These are phyloP conservation scores for Phengaris alcon DNA, from an alignment of 2,888 invertebrate genomes.

Conservation along the genomic window DNA sequence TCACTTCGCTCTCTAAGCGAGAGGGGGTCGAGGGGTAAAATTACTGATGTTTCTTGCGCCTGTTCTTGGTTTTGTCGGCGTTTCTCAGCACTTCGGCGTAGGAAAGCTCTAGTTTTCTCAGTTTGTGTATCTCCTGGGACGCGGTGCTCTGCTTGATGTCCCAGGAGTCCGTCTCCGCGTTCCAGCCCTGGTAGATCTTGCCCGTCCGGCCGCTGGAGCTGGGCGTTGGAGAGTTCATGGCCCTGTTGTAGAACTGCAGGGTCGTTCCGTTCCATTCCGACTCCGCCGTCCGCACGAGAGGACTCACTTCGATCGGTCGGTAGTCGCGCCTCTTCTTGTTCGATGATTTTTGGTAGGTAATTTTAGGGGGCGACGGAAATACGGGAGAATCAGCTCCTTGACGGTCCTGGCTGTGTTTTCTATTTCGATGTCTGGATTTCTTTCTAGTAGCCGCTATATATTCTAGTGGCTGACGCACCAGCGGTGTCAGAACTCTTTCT, in stretches of 20 bases:
- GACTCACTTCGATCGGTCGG: slow-evolving; percentile 76
- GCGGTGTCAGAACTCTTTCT: slow-evolving; percentile 80
- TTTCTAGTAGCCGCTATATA: slow-evolving; percentile 86
- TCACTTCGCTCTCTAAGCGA: slow-evolving; percentile 69
- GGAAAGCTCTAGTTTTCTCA: slow-evolving; percentile 89
- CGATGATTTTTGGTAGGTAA: slow-evolving; percentile 78
- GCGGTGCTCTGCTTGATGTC: slow-evolving; percentile 83
- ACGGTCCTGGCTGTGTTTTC: slow-evolving; percentile 80
- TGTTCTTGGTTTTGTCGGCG: slow-evolving; percentile 79
- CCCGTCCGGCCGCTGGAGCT: slow-evolving; percentile 73
- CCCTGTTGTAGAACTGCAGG: slow-evolving; percentile 83
- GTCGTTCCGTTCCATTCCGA: slow-evolving; percentile 85
- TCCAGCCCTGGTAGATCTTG: slow-evolving; percentile 74
- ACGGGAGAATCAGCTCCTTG: slow-evolving; percentile 85
- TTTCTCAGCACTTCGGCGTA: slow-evolving; percentile 91
- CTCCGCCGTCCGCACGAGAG: slow-evolving; percentile 64
- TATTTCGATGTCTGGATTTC: slow-evolving; percentile 83
- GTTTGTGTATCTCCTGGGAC: slow-evolving; percentile 89
- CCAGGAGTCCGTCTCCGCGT: slow-evolving; percentile 71
- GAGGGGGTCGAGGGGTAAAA: slow-evolving; percentile 68
- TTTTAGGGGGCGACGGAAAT: slow-evolving; percentile 83
- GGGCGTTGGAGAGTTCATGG: slow-evolving; percentile 80
- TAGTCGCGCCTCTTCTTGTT: slow-evolving; percentile 80
- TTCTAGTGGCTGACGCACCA: slow-evolving; percentile 86
- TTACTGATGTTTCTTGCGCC: slow-evolving; percentile 77